Base-by-base conservation (phyloP, 2,888 invertebrate species). In the Tipula confusa region DNA sequence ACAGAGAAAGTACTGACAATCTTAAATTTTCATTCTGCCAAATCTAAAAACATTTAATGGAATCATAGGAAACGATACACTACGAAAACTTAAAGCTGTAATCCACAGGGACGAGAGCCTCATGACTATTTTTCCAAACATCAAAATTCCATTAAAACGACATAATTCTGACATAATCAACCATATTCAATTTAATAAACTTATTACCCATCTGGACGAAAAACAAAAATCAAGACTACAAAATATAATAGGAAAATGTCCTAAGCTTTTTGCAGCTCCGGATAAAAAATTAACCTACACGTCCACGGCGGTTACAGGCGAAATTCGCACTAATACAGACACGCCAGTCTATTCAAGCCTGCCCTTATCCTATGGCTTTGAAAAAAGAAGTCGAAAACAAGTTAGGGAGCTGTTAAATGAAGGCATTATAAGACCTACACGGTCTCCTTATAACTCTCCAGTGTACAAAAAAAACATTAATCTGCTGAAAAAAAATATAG, bases 221-320 rank as follows among this genome's bases (percentile, higher is more conserved):
- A 15, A 43, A 15, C 15, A 43, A 43, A n/a, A 43, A 7, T 43
- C 43, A 43, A 43, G 6, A n/a, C 6, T 43, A 43, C 43, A 15
- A 15, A 43, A 0, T 3, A 15, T 43, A 43, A 43, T 43, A 15
- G 15, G 15, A 4, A 48, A 43, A 79, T 83, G 83, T 31, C 82
- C 84, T 24, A 80, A 83, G 9, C 64, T 85, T 13, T 85, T 85
- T 28, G 84, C 84, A 11, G 84, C 84, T 6, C 85, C 84, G 1
- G 81, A 84, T 48, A 82, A 84, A 33, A 84, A 24, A 82, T 82
- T 83, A 11, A 84, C 82, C 83, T 84, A 83, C 43, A 84, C 83
- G 18, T 84, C 85, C 1, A 84, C 43, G 13, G 84, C 43, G 13
- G 84, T 85, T 29, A 83, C 80, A 79, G 85, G 84, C 7, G 81